Conservation (phyloP, 2,888 invertebrate species). For the Saturnia pavonia region DNA sequence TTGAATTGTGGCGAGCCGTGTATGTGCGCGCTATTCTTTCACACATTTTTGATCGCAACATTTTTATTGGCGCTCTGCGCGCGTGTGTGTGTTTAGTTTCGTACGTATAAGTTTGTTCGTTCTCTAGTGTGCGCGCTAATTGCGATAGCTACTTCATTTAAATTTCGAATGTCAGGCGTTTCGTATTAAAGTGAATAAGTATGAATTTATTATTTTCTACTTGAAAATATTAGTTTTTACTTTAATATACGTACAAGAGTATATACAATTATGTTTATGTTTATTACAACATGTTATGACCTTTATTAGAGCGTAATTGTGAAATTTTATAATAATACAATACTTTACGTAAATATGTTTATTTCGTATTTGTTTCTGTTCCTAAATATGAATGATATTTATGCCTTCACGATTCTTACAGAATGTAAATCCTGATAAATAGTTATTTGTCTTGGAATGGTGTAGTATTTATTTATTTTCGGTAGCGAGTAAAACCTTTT, state of each 20-base stretch:
- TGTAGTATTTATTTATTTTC: not conserved
- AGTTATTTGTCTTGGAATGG: not conserved
- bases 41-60: slow-evolving; percentile 77
- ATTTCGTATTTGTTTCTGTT: not conserved
- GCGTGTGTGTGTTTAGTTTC: slow-evolving; percentile 60
- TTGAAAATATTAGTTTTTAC: not conserved
- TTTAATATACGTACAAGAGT: not conserved
- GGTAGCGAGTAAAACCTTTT: not conserved
- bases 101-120: slow-evolving; percentile 35
- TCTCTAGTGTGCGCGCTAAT: slow-evolving; percentile 56
- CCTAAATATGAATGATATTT: not conserved
- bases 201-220: slow-evolving; percentile 34
- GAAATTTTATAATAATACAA: not conserved
- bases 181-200: slow-evolving; percentile 55
- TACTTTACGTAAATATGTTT: not conserved
- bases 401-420: not conserved
- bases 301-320: not conserved
- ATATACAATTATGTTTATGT: not conserved
- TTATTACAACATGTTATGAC: too few relatives aligned
- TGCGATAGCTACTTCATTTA: slow-evolving; percentile 82
- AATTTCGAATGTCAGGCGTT: slow-evolving; percentile 76
- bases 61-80: slow-evolving; percentile 69
- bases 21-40: slow-evolving; percentile 73
- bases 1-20: slow-evolving; percentile 68
- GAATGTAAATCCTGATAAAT: not conserved